A percentile compares a stretch with the other conserved stretches of the same genome.
Evolutionary conservation across 2,888 invertebrate genomes (phyloP).

Genomic region (Metalampra italica): DNA sequence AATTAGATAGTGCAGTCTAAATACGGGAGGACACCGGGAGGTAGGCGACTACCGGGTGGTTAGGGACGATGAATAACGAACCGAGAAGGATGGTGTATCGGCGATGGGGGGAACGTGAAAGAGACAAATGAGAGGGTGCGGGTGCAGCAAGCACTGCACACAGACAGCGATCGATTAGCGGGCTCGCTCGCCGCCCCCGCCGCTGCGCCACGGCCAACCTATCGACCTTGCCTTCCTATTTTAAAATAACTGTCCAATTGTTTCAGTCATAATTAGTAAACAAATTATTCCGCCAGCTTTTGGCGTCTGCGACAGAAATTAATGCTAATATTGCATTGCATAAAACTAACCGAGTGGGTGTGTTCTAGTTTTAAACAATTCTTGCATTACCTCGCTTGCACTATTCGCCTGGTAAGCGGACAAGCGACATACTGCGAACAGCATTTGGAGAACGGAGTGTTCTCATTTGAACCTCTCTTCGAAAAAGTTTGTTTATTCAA

Average conservation of each 20-base stretch:
- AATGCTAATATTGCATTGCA: slow-evolving; percentile 2
- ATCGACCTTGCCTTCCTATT: slow-evolving; percentile 61
- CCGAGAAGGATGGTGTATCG: slow-evolving; percentile 61
- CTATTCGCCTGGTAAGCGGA: not conserved
- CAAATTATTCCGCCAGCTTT: slow-evolving; percentile 20
- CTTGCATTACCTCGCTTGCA: not conserved
- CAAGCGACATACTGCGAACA: not conserved
- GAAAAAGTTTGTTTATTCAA: not conserved
- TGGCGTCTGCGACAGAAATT: slow-evolving; percentile 4
- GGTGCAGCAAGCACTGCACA: slow-evolving; percentile 62
- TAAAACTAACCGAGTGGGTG: not conserved
- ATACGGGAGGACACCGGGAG: slow-evolving; percentile 70
- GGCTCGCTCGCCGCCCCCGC: slow-evolving; percentile 48
- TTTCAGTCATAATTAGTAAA: slow-evolving; percentile 36
- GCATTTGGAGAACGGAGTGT: not conserved
- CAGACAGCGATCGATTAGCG: slow-evolving; percentile 75
- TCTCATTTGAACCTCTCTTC: not conserved
- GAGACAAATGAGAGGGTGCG: slow-evolving; percentile 56
- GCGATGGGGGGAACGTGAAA: slow-evolving; percentile 38
- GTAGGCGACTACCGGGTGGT: slow-evolving; percentile 69
- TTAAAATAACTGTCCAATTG: slow-evolving; percentile 56
- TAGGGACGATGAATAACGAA: slow-evolving; percentile 71
- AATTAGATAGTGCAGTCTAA: slow-evolving; percentile 76
- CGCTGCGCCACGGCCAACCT: slow-evolving; percentile 57
- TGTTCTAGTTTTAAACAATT: not conserved